Percentiles rank a stretch among this genome's conserved stretches.
Evolutionary conservation across 2,113 vertebrate genomes (phyloP).

Genomic region (Turdus rufiventris): DNA sequence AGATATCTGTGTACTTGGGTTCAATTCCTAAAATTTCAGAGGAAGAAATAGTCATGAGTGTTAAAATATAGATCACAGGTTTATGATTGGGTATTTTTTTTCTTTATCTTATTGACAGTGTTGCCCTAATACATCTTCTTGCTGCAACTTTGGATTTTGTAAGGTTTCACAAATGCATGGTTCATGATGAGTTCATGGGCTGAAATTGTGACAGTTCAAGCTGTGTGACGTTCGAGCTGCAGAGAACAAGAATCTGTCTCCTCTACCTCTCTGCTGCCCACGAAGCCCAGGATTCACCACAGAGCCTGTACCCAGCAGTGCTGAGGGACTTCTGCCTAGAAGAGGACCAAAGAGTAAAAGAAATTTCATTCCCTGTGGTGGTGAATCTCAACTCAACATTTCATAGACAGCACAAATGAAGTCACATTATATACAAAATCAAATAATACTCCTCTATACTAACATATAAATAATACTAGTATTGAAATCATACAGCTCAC

Average conservation of each 20-base stretch:
- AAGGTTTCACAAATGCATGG: not conserved
- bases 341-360: not conserved
- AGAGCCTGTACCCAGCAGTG: not conserved
- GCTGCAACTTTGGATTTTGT: not conserved
- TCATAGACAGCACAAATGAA: not conserved
- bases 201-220: not conserved
- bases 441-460: not conserved
- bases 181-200: not conserved
- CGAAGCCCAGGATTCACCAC: accelerated
- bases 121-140: not conserved
- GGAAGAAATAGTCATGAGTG: not conserved
- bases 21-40: not conserved
- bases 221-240: not conserved
- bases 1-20: not conserved
- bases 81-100: not conserved
- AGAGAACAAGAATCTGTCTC: not conserved
- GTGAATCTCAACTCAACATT: not conserved
- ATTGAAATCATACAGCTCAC: accelerated
- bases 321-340: not conserved
- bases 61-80: not conserved
- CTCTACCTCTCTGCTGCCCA: not conserved
- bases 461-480: not conserved
- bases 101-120: not conserved
- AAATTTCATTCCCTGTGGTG: not conserved
- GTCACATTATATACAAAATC: not conserved